Conservation (phyloP, 1,140 invertebrate species). For the Nomia melanderi region DNA sequence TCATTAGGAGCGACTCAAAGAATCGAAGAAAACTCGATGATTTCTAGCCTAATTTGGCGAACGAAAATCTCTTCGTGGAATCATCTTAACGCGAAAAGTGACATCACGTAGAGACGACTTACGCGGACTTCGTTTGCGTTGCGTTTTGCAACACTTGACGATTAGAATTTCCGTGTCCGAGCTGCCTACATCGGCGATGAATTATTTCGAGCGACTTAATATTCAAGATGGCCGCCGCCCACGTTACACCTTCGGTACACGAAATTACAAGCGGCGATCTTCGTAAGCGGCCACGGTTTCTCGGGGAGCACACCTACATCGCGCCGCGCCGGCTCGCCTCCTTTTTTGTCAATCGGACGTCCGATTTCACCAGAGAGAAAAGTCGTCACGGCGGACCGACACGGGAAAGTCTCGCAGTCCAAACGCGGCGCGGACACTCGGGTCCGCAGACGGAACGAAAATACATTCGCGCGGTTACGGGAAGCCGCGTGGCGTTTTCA, state of each 20-base stretch:
- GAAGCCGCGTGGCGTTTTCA: neutral
- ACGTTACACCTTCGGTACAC: neutral
- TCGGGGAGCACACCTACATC: neutral
- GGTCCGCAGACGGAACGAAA: neutral
- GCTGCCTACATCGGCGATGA: neutral
- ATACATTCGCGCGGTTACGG: neutral
- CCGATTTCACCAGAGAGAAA: constrained; percentile 14
- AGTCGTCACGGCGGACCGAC: neutral
- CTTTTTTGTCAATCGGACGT: constrained; percentile 11
- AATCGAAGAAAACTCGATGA: too few species aligned
- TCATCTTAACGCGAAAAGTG: too few species aligned
- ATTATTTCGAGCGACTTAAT: neutral
- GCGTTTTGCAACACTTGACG: too few species aligned
- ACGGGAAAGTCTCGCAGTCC: constrained; percentile 7
- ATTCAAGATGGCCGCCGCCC: neutral
- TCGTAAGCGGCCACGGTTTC: neutral
- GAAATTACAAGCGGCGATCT: neutral
- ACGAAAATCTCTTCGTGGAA: too few species aligned
- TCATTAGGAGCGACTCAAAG: too few species aligned
- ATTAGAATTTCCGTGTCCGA: too few species aligned
- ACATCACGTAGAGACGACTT: too few species aligned
- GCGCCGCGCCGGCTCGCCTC: neutral
- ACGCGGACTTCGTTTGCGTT: too few species aligned
- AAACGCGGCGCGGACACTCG: neutral
- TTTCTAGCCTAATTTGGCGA: too few species aligned